Base-by-base conservation (phyloP, 2,113 vertebrate genomes). In the Hemicordylus capensis region DNA sequence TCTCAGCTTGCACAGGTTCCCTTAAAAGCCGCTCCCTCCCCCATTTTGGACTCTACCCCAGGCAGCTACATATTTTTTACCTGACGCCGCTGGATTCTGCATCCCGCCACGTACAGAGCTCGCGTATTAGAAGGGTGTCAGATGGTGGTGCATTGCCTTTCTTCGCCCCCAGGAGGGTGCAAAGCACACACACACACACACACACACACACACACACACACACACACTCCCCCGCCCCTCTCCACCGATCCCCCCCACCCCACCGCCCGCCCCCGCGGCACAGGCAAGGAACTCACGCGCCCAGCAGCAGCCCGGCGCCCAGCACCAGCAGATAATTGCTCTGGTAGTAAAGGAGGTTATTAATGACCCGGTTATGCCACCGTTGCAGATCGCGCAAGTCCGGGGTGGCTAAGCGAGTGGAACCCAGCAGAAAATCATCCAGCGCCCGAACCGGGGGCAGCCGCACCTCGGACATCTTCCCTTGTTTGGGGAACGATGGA, bases 391-490 rank as follows among this genome's bases (percentile, higher is more conserved):
- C 84, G 7, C 76, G 84, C 67, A 85, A 11, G 56, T 85, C 84
- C 31, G 84, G 84, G n/a, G 67, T 20, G 51, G 84, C 67, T 56
- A 85, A 17, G 20, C 84, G 84, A 34, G 54, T 73, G 42, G 76
- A 85, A 54, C 84, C 84, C 54, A 85, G 84, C n/a, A 85, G 34
- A 12, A 85, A 85, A 39, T 85, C 84, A 19, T 80, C 84, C 76
- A 85, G 84, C 66, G 44, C 31, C 67, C 84, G 84, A 19, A 85
- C 44, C 24, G 84, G 84, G 5, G 84, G 84, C 22, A 85, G 56
- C 54, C 84, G 84, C 84, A 85, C 84, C 84, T 85, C 84, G 66
- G 84, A 85, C 84, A 85, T 85, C 42, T 85, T 85, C 42, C 9
- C 75, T 19, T 3, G 44, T 39, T 20, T 2, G 20, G 48, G 37